phyloP scores from a whole-genome alignment of 53 echinoderm and acorn worm genomes.

The Luidia sarsii region DNA sequence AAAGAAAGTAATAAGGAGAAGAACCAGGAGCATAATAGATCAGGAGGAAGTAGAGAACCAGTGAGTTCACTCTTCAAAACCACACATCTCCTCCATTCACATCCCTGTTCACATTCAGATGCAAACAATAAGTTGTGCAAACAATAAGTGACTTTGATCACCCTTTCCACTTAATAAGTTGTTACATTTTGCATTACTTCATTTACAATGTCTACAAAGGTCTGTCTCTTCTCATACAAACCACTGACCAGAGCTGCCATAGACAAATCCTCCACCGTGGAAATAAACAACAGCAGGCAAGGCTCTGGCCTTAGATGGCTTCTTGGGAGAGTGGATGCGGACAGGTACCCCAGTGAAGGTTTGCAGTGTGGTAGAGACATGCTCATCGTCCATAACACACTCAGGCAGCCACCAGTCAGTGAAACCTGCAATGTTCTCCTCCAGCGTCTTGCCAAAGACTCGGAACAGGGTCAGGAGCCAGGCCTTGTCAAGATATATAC shows the following conservation, averaged over 20 bases:
- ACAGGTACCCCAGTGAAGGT: conserved; percentile 22
- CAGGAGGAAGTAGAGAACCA: too few species aligned
- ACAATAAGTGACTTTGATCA: too few species aligned
- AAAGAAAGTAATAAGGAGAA: too few species aligned
- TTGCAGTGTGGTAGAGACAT: conserved; percentile 13
- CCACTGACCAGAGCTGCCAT: conserved; percentile 41
- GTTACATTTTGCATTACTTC: too few species aligned
- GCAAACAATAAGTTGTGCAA: too few species aligned
- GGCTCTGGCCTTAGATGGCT: not conserved
- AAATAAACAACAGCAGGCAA: conserved; percentile 33
- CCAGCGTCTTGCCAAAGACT: conserved; percentile 43
- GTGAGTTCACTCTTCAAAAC: too few species aligned
- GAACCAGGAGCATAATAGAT: too few species aligned
- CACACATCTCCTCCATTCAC: too few species aligned
- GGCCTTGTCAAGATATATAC: not conserved
- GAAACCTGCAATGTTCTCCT: conserved; percentile 46
- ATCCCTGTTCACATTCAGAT: too few species aligned
- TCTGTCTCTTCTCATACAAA: too few species aligned
- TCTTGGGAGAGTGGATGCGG: conserved; percentile 36
- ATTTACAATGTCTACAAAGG: too few species aligned
- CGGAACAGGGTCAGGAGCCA: conserved; percentile 26
- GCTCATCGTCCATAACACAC: conserved; percentile 35
- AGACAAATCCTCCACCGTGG: conserved; percentile 44
- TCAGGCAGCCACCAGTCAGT: conserved; percentile 48
- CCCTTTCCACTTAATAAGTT: too few species aligned